A percentile compares a stretch with the other conserved stretches of the same genome.
These are phyloP conservation scores for Calliopum simillimum DNA, from an alignment of 2,888 invertebrate genomes.

Conservation along the genomic window DNA sequence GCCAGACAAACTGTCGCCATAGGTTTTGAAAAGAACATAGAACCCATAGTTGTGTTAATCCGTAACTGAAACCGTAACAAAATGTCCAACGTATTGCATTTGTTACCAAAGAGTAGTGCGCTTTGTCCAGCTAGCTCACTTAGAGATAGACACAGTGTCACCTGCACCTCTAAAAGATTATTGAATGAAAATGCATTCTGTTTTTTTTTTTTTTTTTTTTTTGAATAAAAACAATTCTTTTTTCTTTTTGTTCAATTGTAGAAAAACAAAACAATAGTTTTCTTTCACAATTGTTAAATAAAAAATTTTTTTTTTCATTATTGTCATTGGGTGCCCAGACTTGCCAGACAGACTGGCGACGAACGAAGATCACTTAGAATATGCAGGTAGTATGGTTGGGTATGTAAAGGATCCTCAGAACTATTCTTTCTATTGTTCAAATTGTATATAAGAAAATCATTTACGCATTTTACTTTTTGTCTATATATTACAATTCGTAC, in stretches of 20 bases:
- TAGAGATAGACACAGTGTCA: background rate
- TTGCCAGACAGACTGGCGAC: conserved; percentile 32
- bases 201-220: conserved; percentile 4
- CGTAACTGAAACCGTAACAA: conserved; percentile 28
- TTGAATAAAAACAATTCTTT: conserved; percentile 5
- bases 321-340: background rate
- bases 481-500: too few relatives aligned
- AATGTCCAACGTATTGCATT: background rate
- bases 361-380: too few relatives aligned
- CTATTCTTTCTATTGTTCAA: too few relatives aligned
- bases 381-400: conserved; percentile 20
- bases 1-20: conserved; percentile 34
- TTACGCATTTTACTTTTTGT: too few relatives aligned
- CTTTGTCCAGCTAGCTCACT: background rate
- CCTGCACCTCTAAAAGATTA: conserved; percentile 31
- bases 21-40: background rate
- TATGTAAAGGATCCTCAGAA: too few relatives aligned
- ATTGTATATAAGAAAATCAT: too few relatives aligned
- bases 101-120: background rate
- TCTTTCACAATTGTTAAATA: too few relatives aligned
- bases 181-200: conserved; percentile 28
- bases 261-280: too few relatives aligned
- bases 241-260: background rate
- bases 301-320: background rate
- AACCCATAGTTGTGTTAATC: conserved; percentile 6